Evolutionary conservation across 2,113 vertebrate species (phyloP).

Genomic region (Nicator chloris): DNA sequence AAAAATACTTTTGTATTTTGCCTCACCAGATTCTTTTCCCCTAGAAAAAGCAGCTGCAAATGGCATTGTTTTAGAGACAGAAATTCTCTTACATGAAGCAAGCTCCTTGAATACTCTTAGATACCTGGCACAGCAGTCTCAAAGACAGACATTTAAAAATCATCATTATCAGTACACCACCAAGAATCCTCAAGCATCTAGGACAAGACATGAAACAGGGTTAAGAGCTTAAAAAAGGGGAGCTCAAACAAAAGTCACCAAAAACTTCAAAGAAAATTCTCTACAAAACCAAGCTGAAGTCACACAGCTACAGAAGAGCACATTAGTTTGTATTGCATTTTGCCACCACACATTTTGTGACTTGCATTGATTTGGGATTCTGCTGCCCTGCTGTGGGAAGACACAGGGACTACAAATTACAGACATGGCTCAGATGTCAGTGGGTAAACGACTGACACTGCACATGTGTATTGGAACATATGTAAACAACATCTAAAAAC

Average conservation of each 20-base stretch:
- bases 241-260: background rate
- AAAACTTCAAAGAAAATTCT: background rate
- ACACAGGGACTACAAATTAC: background rate
- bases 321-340: background rate
- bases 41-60: background rate
- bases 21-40: background rate
- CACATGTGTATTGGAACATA: fast-evolving
- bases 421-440: background rate
- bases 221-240: background rate
- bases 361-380: background rate
- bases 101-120: background rate
- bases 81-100: background rate
- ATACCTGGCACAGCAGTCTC: background rate
- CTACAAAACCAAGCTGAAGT: background rate
- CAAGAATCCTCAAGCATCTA: background rate
- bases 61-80: background rate
- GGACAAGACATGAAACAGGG: background rate
- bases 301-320: background rate
- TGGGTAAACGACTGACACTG: background rate
- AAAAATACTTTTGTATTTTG: background rate
- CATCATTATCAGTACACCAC: background rate
- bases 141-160: background rate
- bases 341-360: background rate
- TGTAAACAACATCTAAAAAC: background rate
- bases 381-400: background rate